Base-by-base conservation (phyloP, 2,888 invertebrate genomes). In the Pinctada fucata region DNA sequence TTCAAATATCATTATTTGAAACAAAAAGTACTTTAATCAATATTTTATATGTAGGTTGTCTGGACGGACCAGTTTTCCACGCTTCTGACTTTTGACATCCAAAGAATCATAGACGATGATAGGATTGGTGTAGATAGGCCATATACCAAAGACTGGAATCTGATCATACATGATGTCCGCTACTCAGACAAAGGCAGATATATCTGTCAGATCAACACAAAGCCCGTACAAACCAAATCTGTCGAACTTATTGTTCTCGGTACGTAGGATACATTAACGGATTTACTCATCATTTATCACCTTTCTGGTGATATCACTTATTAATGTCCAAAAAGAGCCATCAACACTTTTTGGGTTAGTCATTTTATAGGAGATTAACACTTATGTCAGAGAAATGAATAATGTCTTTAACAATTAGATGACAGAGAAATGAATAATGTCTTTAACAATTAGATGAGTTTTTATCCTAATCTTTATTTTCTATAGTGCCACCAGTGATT, bases 401-500 rank as follows among this genome's bases (percentile, higher is more conserved):
- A 31, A 31, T 31, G 31, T 31, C 31, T 31, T 31, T 31, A 31
- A 31, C 31, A 31, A 31, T 31, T 31, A 31, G 31, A 31, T 31
- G 31, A 31, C 31, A 31, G 31, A 31, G 31, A 31, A 31, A 31
- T 31, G 31, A 31, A 31, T 31, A 31, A 31, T 31, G 31, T 31
- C 31, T 31, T 31, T 31, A 31, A 31, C 31, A 31, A 31, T 31
- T 31, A 31, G 31, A 31, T 31, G 31, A 31, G 31, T 31, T 31
- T 31, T 31, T 31, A 31, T 31, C 31, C 31, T 31, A 31, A 31
- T 31, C 31, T 31, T 31, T 31, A 31, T 31, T 31, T 31, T 31
- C 31, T 52, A 47, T 45, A 79, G 79, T 79, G 51, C 75, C 79
- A 5, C 75, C 79, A 48, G 48, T 97, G 90, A 98, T 98, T 90